A percentile compares a stretch with the other conserved stretches of the same genome.
Conservation (phyloP, 2,113 vertebrate genomes). For the Emydura subglobosa region DNA sequence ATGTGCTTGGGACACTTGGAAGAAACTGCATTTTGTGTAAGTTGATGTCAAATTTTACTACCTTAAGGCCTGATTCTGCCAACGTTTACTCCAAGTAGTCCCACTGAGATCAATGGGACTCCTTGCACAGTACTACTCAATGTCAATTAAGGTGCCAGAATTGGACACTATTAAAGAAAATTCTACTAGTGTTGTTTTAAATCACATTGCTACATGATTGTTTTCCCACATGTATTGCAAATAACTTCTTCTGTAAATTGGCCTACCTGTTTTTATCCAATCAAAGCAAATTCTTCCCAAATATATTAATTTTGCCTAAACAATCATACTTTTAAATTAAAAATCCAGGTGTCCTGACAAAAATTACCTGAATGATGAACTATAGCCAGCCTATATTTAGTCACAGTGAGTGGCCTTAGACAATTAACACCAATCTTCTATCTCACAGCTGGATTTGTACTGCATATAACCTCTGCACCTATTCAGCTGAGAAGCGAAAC, state of each 20-base stretch:
- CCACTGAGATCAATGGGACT: not conserved
- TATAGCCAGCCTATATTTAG: not conserved
- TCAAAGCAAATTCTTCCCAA: not conserved
- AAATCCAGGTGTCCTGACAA: not conserved
- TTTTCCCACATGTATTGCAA: not conserved
- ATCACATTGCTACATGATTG: not conserved
- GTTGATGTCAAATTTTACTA: not conserved
- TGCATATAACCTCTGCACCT: not conserved
- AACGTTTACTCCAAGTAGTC: not conserved
- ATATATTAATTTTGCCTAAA: not conserved
- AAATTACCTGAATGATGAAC: not conserved
- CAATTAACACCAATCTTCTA: not conserved
- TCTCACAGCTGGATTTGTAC: not conserved
- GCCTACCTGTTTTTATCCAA: not conserved
- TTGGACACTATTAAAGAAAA: conserved; percentile 5
- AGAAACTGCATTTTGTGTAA: not conserved
- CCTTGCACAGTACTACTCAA: not conserved
- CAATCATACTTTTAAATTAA: not conserved
- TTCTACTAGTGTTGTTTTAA: not conserved
- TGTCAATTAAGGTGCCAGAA: not conserved
- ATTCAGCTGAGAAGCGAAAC: not conserved
- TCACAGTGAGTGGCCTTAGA: not conserved
- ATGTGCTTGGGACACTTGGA: not conserved
- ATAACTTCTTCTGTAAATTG: not conserved
- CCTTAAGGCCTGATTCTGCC: conserved; percentile 34